Evolutionary conservation across 1,140 invertebrate species (phyloP).

Genomic region (Drosophila kohkoa): DNA sequence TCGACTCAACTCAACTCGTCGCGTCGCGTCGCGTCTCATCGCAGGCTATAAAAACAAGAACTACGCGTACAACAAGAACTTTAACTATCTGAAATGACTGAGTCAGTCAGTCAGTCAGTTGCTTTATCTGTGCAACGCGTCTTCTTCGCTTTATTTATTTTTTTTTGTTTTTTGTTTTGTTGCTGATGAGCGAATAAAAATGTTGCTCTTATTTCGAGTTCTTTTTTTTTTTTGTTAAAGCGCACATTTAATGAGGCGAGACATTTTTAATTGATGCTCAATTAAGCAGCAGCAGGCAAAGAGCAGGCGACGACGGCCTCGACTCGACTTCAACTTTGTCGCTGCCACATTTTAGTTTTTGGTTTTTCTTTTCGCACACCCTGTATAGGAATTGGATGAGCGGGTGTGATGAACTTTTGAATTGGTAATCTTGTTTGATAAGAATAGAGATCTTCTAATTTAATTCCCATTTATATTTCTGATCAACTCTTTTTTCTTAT

Average conservation of each 20-base stretch:
- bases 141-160: background rate
- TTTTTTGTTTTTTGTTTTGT: conserved; percentile 9
- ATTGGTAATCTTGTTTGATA: no score
- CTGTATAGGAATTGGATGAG: background rate
- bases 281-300: conserved; percentile 63
- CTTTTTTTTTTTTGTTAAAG: conserved; percentile 52
- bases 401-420: background rate
- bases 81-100: conserved; percentile 15
- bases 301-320: conserved; percentile 19
- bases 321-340: conserved; percentile 16
- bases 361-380: conserved; percentile 2
- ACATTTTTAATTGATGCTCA: conserved; percentile 81
- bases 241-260: conserved; percentile 73
- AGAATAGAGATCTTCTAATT: no score
- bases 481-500: no score
- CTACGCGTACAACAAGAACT: conserved; percentile 8
- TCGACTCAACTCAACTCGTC: background rate
- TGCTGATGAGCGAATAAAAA: conserved; percentile 25
- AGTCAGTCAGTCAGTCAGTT: conserved; percentile 18
- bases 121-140: conserved; percentile 19
- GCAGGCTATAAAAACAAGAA: conserved; percentile 2
- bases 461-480: background rate
- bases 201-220: conserved; percentile 10
- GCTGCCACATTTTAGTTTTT: conserved; percentile 7
- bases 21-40: background rate